Base-by-base conservation (phyloP, 2,113 vertebrate species). In the Cyphotilapia sp. region DNA sequence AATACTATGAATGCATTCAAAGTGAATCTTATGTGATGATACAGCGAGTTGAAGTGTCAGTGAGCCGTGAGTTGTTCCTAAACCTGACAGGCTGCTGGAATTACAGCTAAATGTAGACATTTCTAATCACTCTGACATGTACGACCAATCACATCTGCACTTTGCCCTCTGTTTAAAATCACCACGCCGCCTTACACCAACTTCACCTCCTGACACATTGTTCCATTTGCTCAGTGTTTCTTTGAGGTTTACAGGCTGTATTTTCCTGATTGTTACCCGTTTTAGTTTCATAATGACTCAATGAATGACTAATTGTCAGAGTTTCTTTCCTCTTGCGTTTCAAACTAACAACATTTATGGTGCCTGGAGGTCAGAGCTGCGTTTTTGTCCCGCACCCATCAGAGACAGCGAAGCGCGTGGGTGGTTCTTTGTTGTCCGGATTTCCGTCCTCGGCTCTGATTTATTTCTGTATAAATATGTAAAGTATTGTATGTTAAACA, bases 81-180 rank as follows among this genome's bases (percentile, higher is more conserved):
- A 59, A 57, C 11, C 71, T 53, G 47, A 84, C 51, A 49, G 63
- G 61, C 63, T 85, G 71, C 78, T 47, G 53, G 49, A 49, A 87
- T 85, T 69, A 84, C 91, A 89, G 90, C 93, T 88, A 91, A 93
- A 91, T 81, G 85, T 78, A 51, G 85, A 83, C 33, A 86, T 90
- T 38, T 88, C 89, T 88, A 89, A 93, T 93, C 85, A 74, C 82
- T n/a, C 33, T 54, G 84, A 90, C 91, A 88, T 66, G 76, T 61
- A 49, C 42, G 76, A 87, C 80, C 81, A 61, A 85, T 86, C 90
- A 80, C 54, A 83, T 88, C 54, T 88, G 81, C 59, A 66, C 19
- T 80, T 84, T 76, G 61, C 69, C 63, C 74, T 84, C 49, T 84
- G 86, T 83, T 85, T 24, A 63, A 78, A 63, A 71, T 42, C 57